These are phyloP conservation scores for Pica pica DNA, from an alignment of 2,113 vertebrate genomes.

Conservation along the genomic window DNA sequence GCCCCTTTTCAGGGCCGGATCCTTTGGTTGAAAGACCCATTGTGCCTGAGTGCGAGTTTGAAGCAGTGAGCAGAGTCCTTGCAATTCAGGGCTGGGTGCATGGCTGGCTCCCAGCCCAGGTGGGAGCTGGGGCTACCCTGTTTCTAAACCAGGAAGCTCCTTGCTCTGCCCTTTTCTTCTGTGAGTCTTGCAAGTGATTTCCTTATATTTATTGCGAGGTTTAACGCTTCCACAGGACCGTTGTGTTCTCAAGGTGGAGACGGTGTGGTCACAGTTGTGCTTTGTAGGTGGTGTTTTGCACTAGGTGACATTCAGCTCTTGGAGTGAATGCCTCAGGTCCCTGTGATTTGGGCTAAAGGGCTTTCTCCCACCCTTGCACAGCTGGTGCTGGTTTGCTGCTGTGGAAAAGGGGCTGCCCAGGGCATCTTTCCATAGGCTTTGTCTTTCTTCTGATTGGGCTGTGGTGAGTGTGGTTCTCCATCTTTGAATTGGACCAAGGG, in stretches of 20 bases:
- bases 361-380: not conserved
- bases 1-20: not conserved
- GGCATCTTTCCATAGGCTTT: not conserved
- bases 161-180: not conserved
- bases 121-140: not conserved
- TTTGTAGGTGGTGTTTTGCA: not conserved
- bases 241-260: not conserved
- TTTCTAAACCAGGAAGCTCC: not conserved
- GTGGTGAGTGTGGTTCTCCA: not conserved
- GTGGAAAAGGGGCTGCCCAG: not conserved
- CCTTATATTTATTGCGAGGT: fast-evolving
- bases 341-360: not conserved
- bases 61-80: not conserved
- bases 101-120: not conserved
- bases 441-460: not conserved
- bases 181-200: not conserved
- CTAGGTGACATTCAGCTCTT: not conserved
- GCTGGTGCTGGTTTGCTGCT: not conserved
- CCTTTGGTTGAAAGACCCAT: not conserved
- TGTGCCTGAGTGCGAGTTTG: fast-evolving
- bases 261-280: fast-evolving
- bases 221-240: not conserved
- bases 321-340: not conserved
- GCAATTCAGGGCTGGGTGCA: not conserved
- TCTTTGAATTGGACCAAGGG: not conserved